Percentiles rank a stretch among this genome's conserved stretches.
These are phyloP conservation scores for Aspidoscelis tigris DNA, from an alignment of 2,113 vertebrate species.

Conservation along the genomic window DNA sequence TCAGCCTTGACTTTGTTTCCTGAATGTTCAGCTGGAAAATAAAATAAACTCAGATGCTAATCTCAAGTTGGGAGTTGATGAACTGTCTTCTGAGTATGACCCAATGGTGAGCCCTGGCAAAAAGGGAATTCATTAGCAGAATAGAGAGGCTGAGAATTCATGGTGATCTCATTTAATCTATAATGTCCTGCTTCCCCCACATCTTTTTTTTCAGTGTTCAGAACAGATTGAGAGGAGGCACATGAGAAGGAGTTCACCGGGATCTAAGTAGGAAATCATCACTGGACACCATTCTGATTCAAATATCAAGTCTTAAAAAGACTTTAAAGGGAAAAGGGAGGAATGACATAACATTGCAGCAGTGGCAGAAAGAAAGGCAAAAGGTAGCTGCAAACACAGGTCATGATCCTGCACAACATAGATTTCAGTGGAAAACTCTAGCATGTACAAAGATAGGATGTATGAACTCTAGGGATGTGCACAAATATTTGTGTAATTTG, in stretches of 20 bases:
- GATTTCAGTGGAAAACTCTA: not conserved
- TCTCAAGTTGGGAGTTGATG: not conserved
- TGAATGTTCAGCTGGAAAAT: not conserved
- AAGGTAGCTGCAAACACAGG: not conserved
- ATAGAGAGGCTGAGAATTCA: too few species aligned
- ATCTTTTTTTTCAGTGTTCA: not conserved
- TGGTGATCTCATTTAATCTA: too few species aligned
- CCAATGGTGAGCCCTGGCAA: too few species aligned
- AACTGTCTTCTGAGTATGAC: not conserved
- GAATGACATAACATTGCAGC: not conserved
- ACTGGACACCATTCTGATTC: too few species aligned
- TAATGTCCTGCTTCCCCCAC: too few species aligned
- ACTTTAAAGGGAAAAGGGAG: too few species aligned
- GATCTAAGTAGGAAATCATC: too few species aligned
- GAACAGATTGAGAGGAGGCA: too few species aligned
- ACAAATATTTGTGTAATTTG: too few species aligned
- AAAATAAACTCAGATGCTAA: not conserved
- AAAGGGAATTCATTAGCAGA: too few species aligned
- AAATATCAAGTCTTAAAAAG: not conserved
- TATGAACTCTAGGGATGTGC: too few species aligned
- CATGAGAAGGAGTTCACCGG: too few species aligned
- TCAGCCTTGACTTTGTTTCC: not conserved
- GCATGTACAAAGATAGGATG: not conserved
- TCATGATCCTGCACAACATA: not conserved
- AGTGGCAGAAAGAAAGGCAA: not conserved